These are phyloP conservation scores for Peromyscus eremicus DNA, from an alignment of 2,797 vertebrate genomes.

Conservation along the genomic window DNA sequence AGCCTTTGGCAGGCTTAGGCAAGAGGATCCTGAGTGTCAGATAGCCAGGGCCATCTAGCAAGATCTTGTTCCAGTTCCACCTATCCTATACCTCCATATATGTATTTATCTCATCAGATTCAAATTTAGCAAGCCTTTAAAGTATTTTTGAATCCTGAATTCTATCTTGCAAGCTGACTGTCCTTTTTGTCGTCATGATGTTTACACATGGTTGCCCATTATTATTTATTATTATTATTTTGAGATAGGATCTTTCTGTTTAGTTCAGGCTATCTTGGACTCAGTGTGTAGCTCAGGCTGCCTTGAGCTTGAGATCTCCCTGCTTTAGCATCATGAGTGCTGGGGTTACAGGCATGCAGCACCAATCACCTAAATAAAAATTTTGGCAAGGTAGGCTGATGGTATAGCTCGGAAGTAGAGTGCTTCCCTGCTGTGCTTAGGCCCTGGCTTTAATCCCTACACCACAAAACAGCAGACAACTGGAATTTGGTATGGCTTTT, in stretches of 20 bases:
- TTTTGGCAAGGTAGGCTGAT: background rate
- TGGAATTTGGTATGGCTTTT: conserved; percentile 15
- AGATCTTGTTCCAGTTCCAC: background rate
- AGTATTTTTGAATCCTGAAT: conserved; percentile 45
- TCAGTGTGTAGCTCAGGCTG: background rate
- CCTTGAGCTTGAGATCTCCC: background rate
- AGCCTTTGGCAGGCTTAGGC: background rate
- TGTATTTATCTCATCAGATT: conserved; percentile 50
- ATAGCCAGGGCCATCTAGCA: background rate
- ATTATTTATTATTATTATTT: background rate
- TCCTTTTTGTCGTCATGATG: conserved; percentile 55
- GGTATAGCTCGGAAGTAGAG: background rate
- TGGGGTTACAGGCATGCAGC: background rate
- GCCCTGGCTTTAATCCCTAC: background rate
- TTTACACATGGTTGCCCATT: background rate
- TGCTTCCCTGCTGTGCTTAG: background rate
- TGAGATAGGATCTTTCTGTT: background rate
- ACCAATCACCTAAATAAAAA: conserved; percentile 22
- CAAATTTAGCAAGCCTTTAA: background rate
- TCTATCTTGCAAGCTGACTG: background rate
- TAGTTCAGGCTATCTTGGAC: too few relatives aligned
- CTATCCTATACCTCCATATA: background rate
- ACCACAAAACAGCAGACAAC: background rate
- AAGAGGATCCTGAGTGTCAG: background rate
- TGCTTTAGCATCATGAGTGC: background rate